Conservation (phyloP, 2,888 invertebrate species). For the Drosophila mercatorum region DNA sequence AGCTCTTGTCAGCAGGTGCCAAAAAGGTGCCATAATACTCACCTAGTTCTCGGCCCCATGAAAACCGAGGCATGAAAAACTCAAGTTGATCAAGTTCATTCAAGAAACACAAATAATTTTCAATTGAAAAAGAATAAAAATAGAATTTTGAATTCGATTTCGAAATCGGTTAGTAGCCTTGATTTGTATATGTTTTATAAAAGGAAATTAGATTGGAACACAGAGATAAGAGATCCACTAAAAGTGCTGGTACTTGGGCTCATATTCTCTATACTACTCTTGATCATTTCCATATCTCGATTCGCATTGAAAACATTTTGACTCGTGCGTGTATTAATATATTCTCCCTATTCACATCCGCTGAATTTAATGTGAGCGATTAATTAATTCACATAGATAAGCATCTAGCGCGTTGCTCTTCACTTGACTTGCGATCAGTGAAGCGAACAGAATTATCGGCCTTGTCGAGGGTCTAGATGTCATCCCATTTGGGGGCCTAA, state of each 20-base stretch:
- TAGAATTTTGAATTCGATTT: background rate
- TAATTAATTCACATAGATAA: slow-evolving; percentile 16
- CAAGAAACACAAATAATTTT: background rate
- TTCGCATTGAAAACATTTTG: background rate
- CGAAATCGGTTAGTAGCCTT: background rate
- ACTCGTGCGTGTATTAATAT: background rate
- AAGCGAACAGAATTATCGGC: slow-evolving; percentile 43
- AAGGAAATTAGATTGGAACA: background rate
- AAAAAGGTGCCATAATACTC: slow-evolving; percentile 19
- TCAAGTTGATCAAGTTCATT: background rate
- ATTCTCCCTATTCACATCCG: background rate
- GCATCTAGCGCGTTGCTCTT: background rate
- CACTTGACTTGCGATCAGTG: slow-evolving; percentile 33
- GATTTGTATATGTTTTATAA: background rate
- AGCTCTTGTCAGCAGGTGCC: slow-evolving; percentile 1
- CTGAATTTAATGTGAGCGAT: slow-evolving; percentile 1
- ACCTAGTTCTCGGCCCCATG: background rate
- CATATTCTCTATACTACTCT: no score
- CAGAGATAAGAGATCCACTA: no score
- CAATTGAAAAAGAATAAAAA: background rate
- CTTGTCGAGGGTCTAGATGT: slow-evolving; percentile 14
- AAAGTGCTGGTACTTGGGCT: no score
- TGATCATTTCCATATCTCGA: background rate
- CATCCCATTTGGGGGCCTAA: slow-evolving; percentile 16
- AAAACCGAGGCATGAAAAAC: background rate